Conservation (phyloP, 2,113 vertebrate genomes). For the Etia nguti region DNA sequence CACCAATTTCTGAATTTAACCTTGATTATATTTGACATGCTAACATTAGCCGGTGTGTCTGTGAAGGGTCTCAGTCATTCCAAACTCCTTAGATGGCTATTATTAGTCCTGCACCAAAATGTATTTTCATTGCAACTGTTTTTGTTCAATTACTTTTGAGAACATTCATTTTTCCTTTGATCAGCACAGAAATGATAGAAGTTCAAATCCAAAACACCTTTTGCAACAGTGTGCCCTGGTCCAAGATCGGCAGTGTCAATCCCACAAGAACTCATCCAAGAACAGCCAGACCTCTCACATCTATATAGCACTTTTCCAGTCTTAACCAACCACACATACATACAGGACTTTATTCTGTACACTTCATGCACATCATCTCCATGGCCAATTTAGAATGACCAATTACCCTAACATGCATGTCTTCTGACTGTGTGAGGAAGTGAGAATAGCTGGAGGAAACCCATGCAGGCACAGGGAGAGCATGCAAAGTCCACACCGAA, state of each 20-base stretch:
- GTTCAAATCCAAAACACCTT: not conserved
- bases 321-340: not conserved
- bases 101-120: not conserved
- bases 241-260: not conserved
- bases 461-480: not conserved
- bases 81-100: not conserved
- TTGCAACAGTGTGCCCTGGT: accelerated
- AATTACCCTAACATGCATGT: not conserved
- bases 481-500: not conserved
- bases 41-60: not conserved
- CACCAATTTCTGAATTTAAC: not conserved
- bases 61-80: not conserved
- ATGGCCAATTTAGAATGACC: not conserved
- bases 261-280: not conserved
- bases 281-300: not conserved
- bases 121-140: not conserved
- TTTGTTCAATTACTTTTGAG: not conserved
- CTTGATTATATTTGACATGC: not conserved
- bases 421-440: not conserved
- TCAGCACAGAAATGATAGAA: not conserved
- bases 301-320: not conserved
- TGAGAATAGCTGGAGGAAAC: not conserved
- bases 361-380: not conserved
- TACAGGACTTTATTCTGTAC: not conserved
- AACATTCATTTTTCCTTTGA: not conserved